These are phyloP conservation scores for Myopa tessellatipennis DNA, from an alignment of 2,888 invertebrate genomes.

Conservation along the genomic window DNA sequence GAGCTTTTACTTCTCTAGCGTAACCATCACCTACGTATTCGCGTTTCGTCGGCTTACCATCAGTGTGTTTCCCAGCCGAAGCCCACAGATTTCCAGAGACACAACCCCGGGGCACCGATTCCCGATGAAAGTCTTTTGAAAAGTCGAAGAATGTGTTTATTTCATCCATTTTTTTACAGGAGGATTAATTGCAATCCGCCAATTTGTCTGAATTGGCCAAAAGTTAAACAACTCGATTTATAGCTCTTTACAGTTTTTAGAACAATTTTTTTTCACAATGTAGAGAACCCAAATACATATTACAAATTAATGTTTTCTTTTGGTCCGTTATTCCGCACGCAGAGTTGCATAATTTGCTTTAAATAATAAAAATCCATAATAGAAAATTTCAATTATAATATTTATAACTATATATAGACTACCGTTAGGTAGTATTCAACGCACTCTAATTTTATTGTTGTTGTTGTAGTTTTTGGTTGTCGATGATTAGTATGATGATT, in stretches of 20 bases:
- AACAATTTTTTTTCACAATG: no score
- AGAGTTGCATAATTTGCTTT: not conserved
- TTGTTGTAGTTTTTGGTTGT: no score
- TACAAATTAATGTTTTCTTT: no score
- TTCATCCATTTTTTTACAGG: constrained; percentile 57
- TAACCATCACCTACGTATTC: constrained; percentile 58
- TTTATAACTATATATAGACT: no score
- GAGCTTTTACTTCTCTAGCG: constrained; percentile 50
- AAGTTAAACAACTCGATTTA: no score
- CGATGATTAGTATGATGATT: no score
- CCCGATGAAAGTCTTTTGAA: constrained; percentile 61
- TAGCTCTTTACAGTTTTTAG: no score
- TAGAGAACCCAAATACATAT: no score
- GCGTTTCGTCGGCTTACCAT: constrained; percentile 55
- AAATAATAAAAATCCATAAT: no score
- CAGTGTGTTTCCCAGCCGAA: constrained; percentile 39
- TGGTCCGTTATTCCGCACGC: not conserved
- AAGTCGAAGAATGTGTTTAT: constrained; percentile 64
- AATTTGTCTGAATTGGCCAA: not conserved
- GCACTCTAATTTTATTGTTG: no score
- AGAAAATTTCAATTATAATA: no score
- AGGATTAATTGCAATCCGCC: not conserved
- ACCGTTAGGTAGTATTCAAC: no score
- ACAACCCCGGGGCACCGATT: constrained; percentile 51
- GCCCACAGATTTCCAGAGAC: constrained; percentile 49